Evolutionary conservation across 2,888 invertebrate genomes (phyloP).

Genomic region (Leuctra nigra): DNA sequence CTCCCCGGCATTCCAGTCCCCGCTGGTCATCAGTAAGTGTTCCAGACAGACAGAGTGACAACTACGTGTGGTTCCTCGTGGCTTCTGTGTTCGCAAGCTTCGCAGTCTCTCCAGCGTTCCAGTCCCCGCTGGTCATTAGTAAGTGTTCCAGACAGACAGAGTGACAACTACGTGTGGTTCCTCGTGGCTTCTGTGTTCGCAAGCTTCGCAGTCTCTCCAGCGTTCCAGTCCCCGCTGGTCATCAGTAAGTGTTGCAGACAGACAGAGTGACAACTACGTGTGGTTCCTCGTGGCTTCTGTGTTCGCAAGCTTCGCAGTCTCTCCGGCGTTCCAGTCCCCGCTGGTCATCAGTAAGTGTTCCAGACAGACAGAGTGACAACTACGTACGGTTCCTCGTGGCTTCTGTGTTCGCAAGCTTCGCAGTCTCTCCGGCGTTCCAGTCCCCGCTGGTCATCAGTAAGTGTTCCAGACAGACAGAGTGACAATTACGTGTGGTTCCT

Average conservation of each 20-base stretch:
- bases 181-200: constrained; percentile 41
- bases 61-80: constrained; percentile 41
- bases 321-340: constrained; percentile 44
- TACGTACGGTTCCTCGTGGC: constrained; percentile 42
- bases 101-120: constrained; percentile 43
- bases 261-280: constrained; percentile 39
- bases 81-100: constrained; percentile 42
- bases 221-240: constrained; percentile 44
- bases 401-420: constrained; percentile 42
- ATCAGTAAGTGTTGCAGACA: constrained; percentile 20
- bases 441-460: constrained; percentile 38
- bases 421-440: constrained; percentile 44
- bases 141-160: too few species aligned
- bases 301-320: constrained; percentile 43
- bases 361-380: too few species aligned
- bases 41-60: too few species aligned
- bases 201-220: constrained; percentile 42
- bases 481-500: too few species aligned
- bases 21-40: constrained; percentile 35
- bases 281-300: constrained; percentile 42
- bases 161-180: constrained; percentile 42
- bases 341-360: constrained; percentile 33
- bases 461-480: too few species aligned
- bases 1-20: constrained; percentile 44
- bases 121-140: constrained; percentile 40